Conservation (phyloP, 2,797 vertebrate species). For the Tympanoctomys barrerae region DNA sequence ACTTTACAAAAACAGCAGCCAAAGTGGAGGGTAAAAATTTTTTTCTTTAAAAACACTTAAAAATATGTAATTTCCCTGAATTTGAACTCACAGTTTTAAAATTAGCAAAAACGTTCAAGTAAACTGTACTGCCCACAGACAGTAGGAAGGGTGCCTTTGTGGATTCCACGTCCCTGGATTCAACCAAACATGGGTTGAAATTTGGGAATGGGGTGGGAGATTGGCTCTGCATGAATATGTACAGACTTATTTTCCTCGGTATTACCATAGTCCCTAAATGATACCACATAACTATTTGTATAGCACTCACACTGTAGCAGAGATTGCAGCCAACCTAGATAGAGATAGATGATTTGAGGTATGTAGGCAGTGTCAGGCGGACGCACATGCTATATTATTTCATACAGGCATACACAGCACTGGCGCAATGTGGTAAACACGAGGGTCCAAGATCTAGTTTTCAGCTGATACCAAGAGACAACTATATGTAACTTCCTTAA, state of each 20-base stretch:
- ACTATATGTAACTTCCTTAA: background rate
- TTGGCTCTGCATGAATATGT: background rate
- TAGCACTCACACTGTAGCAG: background rate
- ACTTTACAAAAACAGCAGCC: background rate
- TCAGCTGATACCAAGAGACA: background rate
- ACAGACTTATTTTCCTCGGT: background rate
- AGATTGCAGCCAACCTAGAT: background rate
- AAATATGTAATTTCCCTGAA: background rate
- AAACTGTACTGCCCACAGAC: constrained; percentile 25
- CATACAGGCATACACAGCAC: background rate
- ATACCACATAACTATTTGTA: background rate
- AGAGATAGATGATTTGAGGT: background rate
- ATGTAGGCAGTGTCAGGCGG: background rate
- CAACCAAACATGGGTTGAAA: background rate
- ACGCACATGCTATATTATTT: background rate
- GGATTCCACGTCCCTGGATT: background rate
- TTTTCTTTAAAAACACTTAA: background rate
- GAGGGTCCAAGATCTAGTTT: background rate
- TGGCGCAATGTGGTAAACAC: background rate
- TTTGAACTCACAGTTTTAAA: constrained; percentile 39
- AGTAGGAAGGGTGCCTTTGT: background rate
- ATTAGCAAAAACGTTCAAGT: background rate
- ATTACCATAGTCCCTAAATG: background rate
- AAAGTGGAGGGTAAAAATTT: background rate
- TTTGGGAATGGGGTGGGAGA: no score